These are phyloP conservation scores for Sarcophaga subvicina DNA, from an alignment of 2,888 invertebrate genomes.

Conservation along the genomic window DNA sequence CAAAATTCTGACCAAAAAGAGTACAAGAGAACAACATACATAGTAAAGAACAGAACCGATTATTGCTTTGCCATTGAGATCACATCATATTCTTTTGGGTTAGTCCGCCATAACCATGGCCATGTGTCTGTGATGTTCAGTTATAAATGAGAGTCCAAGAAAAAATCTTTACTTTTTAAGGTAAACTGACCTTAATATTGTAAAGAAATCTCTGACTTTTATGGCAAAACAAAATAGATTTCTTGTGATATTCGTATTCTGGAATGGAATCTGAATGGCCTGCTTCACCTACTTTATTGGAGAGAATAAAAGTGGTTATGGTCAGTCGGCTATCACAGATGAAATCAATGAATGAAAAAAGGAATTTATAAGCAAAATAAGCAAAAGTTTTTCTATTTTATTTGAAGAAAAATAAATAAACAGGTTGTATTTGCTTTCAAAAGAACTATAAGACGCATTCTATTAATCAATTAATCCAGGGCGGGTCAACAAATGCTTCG, in stretches of 20 bases:
- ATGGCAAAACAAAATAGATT: conserved; percentile 43
- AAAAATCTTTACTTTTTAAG: conserved; percentile 13
- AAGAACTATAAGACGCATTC: too few species aligned
- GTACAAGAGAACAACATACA: too few species aligned
- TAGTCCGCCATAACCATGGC: neutral
- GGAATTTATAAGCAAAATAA: neutral
- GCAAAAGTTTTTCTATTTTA: neutral
- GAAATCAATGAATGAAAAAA: neutral
- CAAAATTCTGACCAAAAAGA: conserved; percentile 1
- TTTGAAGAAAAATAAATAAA: too few species aligned
- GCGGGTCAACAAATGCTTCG: too few species aligned
- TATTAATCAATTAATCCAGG: too few species aligned
- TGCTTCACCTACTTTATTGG: conserved; percentile 31
- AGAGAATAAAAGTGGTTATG: conserved; percentile 34
- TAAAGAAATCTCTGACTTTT: conserved; percentile 25
- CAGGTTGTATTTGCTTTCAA: too few species aligned
- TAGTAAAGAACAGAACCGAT: neutral
- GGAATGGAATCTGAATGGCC: neutral
- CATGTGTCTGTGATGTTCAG: conserved; percentile 5
- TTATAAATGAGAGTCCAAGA: too few species aligned
- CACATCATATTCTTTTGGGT: neutral
- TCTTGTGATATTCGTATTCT: neutral
- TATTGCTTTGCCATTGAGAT: neutral
- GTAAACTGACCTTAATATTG: conserved; percentile 56
- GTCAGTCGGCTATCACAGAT: neutral